Evolutionary conservation across 2,797 vertebrate genomes (phyloP).

Genomic region (Amblyraja radiata): DNA sequence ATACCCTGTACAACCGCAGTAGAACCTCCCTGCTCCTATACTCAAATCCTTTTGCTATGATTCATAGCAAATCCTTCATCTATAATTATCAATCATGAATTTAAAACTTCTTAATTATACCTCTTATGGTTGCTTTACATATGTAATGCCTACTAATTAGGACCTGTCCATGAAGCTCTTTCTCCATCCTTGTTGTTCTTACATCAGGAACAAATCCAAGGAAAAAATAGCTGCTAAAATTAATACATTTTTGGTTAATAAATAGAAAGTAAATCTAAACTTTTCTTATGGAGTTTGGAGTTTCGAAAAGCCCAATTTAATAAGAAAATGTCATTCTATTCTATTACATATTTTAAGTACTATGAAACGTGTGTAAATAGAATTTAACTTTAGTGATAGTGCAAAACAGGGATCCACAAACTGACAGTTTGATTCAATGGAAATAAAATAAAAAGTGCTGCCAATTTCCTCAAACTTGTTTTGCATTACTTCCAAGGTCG

Average conservation of each 20-base stretch:
- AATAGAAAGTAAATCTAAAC: not conserved
- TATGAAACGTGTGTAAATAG: not conserved
- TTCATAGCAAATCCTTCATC: not conserved
- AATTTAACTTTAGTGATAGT: not conserved
- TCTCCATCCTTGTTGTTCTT: not conserved
- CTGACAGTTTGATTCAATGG: not conserved
- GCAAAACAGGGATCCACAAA: not conserved
- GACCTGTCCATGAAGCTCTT: not conserved
- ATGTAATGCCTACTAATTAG: not conserved
- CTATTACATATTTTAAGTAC: not conserved
- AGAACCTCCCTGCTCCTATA: too few species aligned
- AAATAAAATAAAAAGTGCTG: not conserved
- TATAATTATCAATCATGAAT: not conserved
- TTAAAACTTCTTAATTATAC: not conserved
- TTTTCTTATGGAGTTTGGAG: not conserved
- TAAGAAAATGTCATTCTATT: not conserved
- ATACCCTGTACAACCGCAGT: too few species aligned
- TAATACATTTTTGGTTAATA: not conserved
- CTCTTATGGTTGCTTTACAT: not conserved
- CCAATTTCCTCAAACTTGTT: not conserved
- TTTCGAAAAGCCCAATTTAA: not conserved
- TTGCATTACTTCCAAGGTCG: not conserved
- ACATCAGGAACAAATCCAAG: not conserved
- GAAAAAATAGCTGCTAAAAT: not conserved
- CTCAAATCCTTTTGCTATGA: too few species aligned